These are phyloP conservation scores for Cheumatopsyche charites DNA, from an alignment of 1,140 invertebrate species.

Conservation along the genomic window DNA sequence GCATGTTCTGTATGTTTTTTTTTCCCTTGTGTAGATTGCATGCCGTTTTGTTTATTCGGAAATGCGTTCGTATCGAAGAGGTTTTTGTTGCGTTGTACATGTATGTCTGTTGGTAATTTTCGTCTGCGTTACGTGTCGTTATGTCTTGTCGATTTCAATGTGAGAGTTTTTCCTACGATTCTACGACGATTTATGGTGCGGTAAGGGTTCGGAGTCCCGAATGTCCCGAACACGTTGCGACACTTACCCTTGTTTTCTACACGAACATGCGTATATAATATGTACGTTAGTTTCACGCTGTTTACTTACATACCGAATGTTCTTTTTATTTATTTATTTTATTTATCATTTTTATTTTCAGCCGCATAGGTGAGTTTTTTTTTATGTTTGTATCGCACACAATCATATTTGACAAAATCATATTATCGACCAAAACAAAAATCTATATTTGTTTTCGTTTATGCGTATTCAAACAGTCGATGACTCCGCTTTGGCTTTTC, in stretches of 20 bases:
- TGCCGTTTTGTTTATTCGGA: not conserved
- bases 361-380: constrained; percentile 13
- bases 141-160: too few species aligned
- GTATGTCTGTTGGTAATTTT: too few species aligned
- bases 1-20: not conserved
- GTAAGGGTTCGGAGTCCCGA: constrained; percentile 30
- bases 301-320: not conserved
- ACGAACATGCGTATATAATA: not conserved
- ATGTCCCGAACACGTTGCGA: constrained; percentile 8
- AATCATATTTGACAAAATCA: not conserved
- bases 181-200: constrained; percentile 25
- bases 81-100: too few species aligned
- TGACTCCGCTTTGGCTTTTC: too few species aligned
- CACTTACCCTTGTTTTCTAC: not conserved
- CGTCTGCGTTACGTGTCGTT: too few species aligned
- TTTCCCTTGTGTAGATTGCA: not conserved
- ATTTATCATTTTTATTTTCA: constrained; percentile 6
- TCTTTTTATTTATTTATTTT: not conserved
- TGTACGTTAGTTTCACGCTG: constrained; percentile 1
- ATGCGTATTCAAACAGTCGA: too few species aligned
- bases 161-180: too few species aligned
- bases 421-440: not conserved
- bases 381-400: not conserved
- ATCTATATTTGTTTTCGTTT: too few species aligned
- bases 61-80: not conserved